Conservation (phyloP, 2,797 vertebrate genomes). For the Dipus sagitta region DNA sequence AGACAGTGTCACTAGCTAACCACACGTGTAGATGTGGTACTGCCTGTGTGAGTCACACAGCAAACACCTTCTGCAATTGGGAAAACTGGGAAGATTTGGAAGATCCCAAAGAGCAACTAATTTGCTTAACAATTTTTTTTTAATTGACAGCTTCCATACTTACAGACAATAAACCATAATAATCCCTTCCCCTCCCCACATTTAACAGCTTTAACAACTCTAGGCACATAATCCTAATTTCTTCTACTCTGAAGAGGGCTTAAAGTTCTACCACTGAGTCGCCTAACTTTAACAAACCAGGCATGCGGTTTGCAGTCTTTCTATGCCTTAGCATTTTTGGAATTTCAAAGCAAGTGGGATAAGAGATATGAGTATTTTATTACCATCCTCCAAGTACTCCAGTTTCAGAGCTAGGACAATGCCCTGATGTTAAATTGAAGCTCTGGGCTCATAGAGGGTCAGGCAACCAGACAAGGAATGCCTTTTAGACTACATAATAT, state of each 20-base stretch:
- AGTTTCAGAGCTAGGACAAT: slow-evolving; percentile 8
- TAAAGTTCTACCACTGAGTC: not conserved
- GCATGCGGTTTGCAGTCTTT: not conserved
- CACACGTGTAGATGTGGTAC: slow-evolving; percentile 3
- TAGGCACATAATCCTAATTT: not conserved
- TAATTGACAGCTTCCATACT: too few relatives aligned
- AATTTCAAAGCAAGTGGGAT: slow-evolving; percentile 16
- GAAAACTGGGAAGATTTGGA: slow-evolving; percentile 30
- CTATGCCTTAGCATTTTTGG: not conserved
- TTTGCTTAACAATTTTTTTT: not conserved
- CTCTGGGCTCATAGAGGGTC: not conserved
- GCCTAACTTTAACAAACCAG: not conserved
- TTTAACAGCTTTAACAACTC: not conserved
- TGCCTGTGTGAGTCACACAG: not conserved
- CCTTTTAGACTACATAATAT: not conserved
- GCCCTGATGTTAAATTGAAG: not conserved
- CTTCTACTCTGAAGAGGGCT: not conserved
- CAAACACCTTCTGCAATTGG: slow-evolving; percentile 22
- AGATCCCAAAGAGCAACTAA: not conserved
- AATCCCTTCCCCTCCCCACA: too few relatives aligned
- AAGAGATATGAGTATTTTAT: slow-evolving; percentile 27
- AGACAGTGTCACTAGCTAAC: slow-evolving; percentile 28
- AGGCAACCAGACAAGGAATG: not conserved
- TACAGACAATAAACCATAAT: too few relatives aligned
- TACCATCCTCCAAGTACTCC: slow-evolving; percentile 1